Percentiles rank a stretch among this genome's conserved stretches.
These are phyloP conservation scores for Paramisgurnus dabryanus DNA, from an alignment of 2,113 vertebrate species.

Conservation along the genomic window DNA sequence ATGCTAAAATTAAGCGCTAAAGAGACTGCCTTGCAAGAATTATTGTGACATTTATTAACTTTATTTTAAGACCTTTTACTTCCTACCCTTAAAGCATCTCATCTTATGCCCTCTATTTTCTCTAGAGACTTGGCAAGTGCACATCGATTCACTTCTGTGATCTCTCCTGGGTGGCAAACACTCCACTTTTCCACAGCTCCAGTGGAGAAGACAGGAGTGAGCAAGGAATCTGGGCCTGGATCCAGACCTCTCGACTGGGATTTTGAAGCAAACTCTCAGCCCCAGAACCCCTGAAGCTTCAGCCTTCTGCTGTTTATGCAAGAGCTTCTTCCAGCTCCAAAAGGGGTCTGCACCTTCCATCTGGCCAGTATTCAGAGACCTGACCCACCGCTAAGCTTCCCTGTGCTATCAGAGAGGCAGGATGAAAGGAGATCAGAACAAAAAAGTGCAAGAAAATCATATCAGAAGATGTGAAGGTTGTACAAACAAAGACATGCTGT, in stretches of 20 bases:
- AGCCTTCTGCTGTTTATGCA: constrained; percentile 73
- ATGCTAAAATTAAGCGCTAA: neutral
- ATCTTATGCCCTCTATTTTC: neutral
- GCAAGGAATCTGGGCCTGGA: constrained; percentile 50
- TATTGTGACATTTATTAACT: neutral
- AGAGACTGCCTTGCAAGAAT: neutral
- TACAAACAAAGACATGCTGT: constrained; percentile 4
- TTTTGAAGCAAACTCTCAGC: constrained; percentile 54
- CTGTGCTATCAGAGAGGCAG: constrained; percentile 17
- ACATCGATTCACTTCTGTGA: constrained; percentile 9
- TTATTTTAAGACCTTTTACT: neutral
- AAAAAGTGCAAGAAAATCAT: constrained; percentile 21
- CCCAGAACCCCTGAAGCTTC: constrained; percentile 66
- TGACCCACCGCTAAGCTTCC: constrained; percentile 42
- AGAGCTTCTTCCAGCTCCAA: constrained; percentile 56
- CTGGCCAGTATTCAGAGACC: constrained; percentile 55
- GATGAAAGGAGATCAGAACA: constrained; percentile 21
- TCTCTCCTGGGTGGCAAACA: neutral
- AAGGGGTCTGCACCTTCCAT: constrained; percentile 56
- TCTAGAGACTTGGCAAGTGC: constrained; percentile 18
- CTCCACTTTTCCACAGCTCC: constrained; percentile 22
- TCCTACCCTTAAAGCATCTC: neutral
- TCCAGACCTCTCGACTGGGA: constrained; percentile 61
- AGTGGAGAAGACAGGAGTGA: constrained; percentile 53
- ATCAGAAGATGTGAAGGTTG: neutral